phyloP scores from a whole-genome alignment of 2,113 vertebrate genomes.

The Ciconia stormi region DNA sequence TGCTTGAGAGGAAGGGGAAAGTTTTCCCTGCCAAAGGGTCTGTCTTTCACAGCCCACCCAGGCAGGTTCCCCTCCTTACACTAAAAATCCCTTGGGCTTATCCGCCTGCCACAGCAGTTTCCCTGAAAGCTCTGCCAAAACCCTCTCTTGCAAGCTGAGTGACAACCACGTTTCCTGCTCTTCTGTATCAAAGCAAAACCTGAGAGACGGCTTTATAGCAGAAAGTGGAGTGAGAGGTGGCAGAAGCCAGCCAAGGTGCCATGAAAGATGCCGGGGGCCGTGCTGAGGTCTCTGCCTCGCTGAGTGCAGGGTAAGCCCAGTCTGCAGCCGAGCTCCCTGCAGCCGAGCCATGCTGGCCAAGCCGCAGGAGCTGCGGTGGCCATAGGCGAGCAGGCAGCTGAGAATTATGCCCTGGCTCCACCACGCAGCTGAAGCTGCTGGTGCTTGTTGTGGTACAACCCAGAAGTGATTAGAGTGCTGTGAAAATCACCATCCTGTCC shows the following conservation, averaged over 20 bases:
- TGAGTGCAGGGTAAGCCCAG: fast-evolving
- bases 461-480: neutral
- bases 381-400: neutral
- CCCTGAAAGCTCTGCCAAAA: neutral
- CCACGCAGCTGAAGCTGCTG: neutral
- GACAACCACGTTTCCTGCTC: neutral
- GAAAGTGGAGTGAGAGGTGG: fast-evolving
- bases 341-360: fast-evolving
- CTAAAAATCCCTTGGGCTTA: neutral
- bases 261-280: neutral
- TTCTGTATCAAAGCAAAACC: neutral
- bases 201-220: neutral
- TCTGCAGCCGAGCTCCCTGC: neutral
- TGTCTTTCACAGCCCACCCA: neutral
- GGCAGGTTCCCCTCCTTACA: neutral
- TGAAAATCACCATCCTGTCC: neutral
- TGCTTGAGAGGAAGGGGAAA: neutral
- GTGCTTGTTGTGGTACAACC: neutral
- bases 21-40: neutral
- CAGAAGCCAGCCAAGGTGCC: neutral
- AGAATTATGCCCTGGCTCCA: neutral
- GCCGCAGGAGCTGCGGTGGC: fast-evolving
- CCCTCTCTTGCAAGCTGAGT: neutral
- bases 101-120: neutral
- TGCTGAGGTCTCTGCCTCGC: too few relatives aligned